Base-by-base conservation (phyloP, 2,113 vertebrate species). In the Theropithecus gelada region DNA sequence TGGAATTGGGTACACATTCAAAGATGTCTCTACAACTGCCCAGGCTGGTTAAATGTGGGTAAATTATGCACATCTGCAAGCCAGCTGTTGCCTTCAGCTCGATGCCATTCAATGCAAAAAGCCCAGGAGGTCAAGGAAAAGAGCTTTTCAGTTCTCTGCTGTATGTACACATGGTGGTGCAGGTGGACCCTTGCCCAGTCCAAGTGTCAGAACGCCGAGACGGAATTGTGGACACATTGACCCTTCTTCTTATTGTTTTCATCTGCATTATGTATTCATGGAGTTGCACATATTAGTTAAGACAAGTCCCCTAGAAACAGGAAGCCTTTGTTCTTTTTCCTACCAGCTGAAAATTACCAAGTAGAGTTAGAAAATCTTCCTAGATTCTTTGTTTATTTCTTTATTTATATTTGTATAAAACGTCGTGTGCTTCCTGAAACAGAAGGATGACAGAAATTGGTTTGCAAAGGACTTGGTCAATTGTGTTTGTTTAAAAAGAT, bases 321-420 rank as follows among this genome's bases (percentile, higher is more conserved):
- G 78, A 95, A 96, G 7, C 0, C 68, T 95, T 97, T 84, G 59
- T 96, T 97, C 93, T 95, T 93, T 94, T 75, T 11, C 94, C 40
- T 90, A 86, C n/a, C 88, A 61, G 35, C n/a, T 80, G 45, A 89
- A 96, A 91, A 87, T 66, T 23, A 89, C 48, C 20, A 76, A 66
- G 9, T 50, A 40, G n/a, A 72, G 35, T 5, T 90, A 61, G 50
- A n/a, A 1, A 59, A n/a, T 52, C 38, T 68, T 79, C 64, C 9
- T 90, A 11, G 14, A 30, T 86, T 96, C n/a, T 40, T 86, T 88
- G 11, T 13, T 70, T 85, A 52, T 52, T 25, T 16, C 2, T 89
- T 72, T 32, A 81, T 61, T 87, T 83, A 18, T 66, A 64, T 55
- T 76, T 73, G 4, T 80, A 13, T 64, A 32, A 87, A 84, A 57